phyloP scores from a whole-genome alignment of 2,797 vertebrate genomes.

The Cynodonichthys magdalenae region DNA sequence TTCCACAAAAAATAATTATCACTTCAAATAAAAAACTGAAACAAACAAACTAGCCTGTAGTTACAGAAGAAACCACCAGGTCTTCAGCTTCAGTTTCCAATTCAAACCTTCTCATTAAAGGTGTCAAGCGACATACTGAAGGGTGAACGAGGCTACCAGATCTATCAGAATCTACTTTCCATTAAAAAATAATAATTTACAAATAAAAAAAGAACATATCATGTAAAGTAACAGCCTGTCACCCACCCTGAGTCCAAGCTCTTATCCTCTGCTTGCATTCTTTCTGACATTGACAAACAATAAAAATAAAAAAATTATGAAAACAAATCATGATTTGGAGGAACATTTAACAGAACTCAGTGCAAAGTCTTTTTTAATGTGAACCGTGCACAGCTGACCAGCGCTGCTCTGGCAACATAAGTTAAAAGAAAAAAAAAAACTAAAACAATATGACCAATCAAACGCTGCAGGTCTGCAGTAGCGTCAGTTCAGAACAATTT shows the following conservation, averaged over 20 bases:
- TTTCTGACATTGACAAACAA: constrained; percentile 32
- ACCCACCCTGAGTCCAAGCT: constrained; percentile 64
- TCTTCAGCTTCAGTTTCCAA: constrained; percentile 42
- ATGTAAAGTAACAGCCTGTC: constrained; percentile 48
- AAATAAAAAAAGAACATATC: constrained; percentile 30
- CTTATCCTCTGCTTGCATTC: constrained; percentile 22
- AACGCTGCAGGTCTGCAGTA: constrained; percentile 50
- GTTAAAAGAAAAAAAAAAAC: constrained; percentile 51
- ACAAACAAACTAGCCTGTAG: constrained; percentile 37
- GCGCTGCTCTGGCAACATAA: constrained; percentile 76
- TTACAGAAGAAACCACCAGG: constrained; percentile 43
- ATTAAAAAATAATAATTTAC: constrained; percentile 18
- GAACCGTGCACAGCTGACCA: constrained; percentile 79
- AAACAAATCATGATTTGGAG: constrained; percentile 33
- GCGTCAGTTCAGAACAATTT: constrained; percentile 41
- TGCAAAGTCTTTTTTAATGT: constrained; percentile 72
- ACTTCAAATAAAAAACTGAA: constrained; percentile 36
- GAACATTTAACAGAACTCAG: constrained; percentile 68
- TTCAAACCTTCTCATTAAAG: constrained; percentile 37
- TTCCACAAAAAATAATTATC: neutral
- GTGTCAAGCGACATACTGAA: constrained; percentile 41
- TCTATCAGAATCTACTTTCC: constrained; percentile 47
- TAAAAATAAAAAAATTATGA: constrained; percentile 16
- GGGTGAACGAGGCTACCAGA: constrained; percentile 47
- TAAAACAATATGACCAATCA: constrained; percentile 11